These are phyloP conservation scores for Spizaetus ornatus DNA, from an alignment of 2,113 vertebrate species.

Conservation along the genomic window DNA sequence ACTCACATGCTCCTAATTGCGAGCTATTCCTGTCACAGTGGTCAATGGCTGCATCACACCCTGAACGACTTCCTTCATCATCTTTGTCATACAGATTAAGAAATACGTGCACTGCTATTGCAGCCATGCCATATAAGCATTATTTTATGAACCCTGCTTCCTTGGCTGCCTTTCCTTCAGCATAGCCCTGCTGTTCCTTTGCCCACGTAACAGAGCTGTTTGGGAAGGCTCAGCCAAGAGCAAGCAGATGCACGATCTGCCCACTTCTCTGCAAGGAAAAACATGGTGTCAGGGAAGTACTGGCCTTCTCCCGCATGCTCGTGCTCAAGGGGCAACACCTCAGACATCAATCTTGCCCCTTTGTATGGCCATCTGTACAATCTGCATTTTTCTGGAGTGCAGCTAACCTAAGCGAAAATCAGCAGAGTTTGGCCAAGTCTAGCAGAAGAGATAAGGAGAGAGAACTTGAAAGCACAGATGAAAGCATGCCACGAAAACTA, in stretches of 20 bases:
- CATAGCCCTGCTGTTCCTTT: not conserved
- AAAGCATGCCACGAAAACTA: not conserved
- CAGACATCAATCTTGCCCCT: not conserved
- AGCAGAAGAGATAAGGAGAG: not conserved
- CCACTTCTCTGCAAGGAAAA: not conserved
- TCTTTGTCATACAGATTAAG: not conserved
- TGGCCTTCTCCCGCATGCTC: not conserved
- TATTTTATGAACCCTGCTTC: not conserved
- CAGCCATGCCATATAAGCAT: not conserved
- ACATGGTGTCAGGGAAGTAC: not conserved
- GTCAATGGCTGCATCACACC: not conserved
- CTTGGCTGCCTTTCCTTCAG: not conserved
- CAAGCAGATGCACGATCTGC: not conserved
- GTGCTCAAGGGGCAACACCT: not conserved
- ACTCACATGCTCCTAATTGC: not conserved
- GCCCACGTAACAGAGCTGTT: not conserved
- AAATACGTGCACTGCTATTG: not conserved
- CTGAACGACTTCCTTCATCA: not conserved
- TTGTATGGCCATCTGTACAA: not conserved
- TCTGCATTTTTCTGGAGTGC: not conserved
- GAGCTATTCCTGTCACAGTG: not conserved
- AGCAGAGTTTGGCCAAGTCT: not conserved
- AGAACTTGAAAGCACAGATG: not conserved
- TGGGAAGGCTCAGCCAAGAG: not conserved
- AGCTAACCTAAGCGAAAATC: not conserved